Evolutionary conservation across 2,888 invertebrate genomes (phyloP), one percentile per base, ranked within the genome.

Genomic region (Stomorhina lunata): DNA sequence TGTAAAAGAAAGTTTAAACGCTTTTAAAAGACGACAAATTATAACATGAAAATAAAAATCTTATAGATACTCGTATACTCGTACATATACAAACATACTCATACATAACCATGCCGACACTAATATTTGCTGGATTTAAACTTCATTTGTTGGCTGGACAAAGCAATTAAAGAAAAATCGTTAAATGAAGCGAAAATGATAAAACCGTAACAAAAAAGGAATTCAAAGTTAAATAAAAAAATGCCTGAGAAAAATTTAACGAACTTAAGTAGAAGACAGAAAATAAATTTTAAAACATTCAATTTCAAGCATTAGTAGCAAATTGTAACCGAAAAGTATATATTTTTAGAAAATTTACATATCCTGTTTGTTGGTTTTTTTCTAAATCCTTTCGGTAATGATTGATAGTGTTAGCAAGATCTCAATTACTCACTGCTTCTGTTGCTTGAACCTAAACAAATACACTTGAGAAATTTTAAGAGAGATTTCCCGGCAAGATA

Each of bases 1-100:
- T 66, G 22, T 50, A 80, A 82, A 82, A 80, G 82, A 82, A 82
- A 82, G 82, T 82, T 82, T 55, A 22, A 69, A 50, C 25, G 40
- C 2, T 71, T 63, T 65, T 25, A 48, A 48, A 57, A 59, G 61
- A 45, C 63, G 40, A 68, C 71, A 81, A 79, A 82, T 75, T 79
- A 53, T 71, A 82, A 79, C 78, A 81, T 59, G 37, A 73, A 77
- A 43, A 34, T 55, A 68, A 65, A 27, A 40, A 59, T 20, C 1
- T n/a, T n/a, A n/a, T n/a, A n/a, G n/a, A n/a, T n/a, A n/a, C n/a
- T n/a, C n/a, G n/a, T n/a, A n/a, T n/a, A n/a, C n/a, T n/a, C n/a
- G n/a, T n/a, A n/a, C n/a, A n/a, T n/a, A 53, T 29, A 27, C 4
- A 37, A 17, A 48, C 61, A 40, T 29, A 53, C 32, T 20, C 12